Base-by-base conservation (phyloP, 2,888 invertebrate species). In the Cantharis flavilabris region DNA sequence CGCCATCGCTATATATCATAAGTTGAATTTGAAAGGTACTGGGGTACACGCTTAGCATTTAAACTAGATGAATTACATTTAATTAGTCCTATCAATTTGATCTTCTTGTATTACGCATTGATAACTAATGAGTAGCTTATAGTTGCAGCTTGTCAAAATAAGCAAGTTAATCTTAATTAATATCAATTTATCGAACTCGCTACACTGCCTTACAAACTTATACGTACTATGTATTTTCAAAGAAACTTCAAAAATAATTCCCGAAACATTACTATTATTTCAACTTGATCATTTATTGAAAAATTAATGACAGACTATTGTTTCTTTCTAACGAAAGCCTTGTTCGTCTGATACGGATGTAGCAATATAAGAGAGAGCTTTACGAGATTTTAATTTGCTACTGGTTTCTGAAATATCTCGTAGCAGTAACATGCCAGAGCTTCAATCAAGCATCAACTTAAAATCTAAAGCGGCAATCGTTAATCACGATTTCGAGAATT, bases 1-100 rank as follows among this genome's bases (percentile, higher is more conserved):
- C 83, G 84, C 80, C 81, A 76, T 80, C 83, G 82, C 84, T 82
- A 86, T 86, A 86, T 85, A 86, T 86, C 86, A 86, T 86, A 86
- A 86, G 85, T 85, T 83, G 83, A 83, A 85, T 86, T 84, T 85
- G 86, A 86, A 86, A 86, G 86, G 85, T 86, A 85, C 84, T 82
- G 83, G 84, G 83, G 82, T 84, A 85, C 86, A 84, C 84, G 86
- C 83, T 78, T 82, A 82, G 86, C 84, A 85, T 86, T 82, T 84
- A 85, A 84, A 84, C 81, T 82, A 81, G 82, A 81, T 82, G 81
- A 83, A 85, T 85, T 85, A 84, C 84, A 85, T 86, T 86, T 86
- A 86, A 86, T 86, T 85, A 86, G 84, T 81, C 77, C 81, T 77
- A 79, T 81, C 80, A 81, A 81, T 82, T 80, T 77, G 79, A 79